Percentiles rank a stretch among this genome's conserved stretches.
Evolutionary conservation across 2,888 invertebrate species (phyloP).

Genomic region (Dinocampus coccinellae): DNA sequence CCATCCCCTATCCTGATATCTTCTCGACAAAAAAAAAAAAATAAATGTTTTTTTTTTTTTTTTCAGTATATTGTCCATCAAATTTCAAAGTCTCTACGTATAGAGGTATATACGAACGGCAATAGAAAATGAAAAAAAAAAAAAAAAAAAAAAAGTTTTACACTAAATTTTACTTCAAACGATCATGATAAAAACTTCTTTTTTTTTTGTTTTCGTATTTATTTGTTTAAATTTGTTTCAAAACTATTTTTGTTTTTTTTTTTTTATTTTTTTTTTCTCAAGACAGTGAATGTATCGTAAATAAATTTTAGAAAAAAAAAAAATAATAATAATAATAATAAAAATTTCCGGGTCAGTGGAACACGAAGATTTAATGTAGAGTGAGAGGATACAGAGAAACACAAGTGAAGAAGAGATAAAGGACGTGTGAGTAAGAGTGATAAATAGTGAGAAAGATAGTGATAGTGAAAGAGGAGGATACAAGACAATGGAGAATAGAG

Average conservation of each 20-base stretch:
- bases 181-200: neutral
- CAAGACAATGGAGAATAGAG: neutral
- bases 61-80: neutral
- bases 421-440: neutral
- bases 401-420: neutral
- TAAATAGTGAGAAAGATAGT: neutral
- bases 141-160: no score
- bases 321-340: no score
- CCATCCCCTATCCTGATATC: no score
- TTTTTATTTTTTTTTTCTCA: neutral
- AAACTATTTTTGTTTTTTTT: neutral
- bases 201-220: neutral
- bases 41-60: no score
- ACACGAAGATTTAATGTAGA: constrained; percentile 37
- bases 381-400: constrained; percentile 5
- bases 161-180: neutral
- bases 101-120: no score
- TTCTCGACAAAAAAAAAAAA: no score
- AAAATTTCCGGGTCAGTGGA: constrained; percentile 43
- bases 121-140: no score
- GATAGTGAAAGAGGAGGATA: neutral
- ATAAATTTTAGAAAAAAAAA: no score
- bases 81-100: neutral
- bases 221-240: no score
- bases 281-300: no score